These are phyloP conservation scores for Apis dorsata DNA, from an alignment of 1,140 invertebrate species.

Conservation along the genomic window DNA sequence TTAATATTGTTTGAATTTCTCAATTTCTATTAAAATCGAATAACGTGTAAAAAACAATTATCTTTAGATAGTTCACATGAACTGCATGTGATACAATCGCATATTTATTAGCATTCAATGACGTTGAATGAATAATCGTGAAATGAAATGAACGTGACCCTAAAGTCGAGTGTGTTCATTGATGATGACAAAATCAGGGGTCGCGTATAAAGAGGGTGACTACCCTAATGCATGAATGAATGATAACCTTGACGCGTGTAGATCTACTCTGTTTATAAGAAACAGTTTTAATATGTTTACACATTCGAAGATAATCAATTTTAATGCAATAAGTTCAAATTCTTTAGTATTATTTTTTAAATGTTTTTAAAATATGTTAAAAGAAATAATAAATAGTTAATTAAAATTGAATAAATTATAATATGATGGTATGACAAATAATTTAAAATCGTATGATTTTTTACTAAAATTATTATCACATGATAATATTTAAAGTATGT, in stretches of 20 bases:
- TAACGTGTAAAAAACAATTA: background rate
- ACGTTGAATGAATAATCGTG: conserved; percentile 32
- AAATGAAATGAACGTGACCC: conserved; percentile 9
- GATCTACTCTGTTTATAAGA: conserved; percentile 29
- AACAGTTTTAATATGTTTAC: conserved; percentile 59
- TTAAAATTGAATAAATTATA: background rate
- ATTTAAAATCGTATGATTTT: background rate
- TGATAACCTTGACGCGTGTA: conserved; percentile 52
- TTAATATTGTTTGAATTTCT: no score
- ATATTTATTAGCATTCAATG: conserved; percentile 34
- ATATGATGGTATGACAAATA: background rate
- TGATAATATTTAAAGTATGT: background rate
- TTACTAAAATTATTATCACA: background rate
- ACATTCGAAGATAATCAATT: conserved; percentile 18
- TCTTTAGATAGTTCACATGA: no score
- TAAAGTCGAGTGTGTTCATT: conserved; percentile 39
- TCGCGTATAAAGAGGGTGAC: conserved; percentile 12
- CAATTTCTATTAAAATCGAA: no score
- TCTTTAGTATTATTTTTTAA: no score
- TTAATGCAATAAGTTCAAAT: background rate
- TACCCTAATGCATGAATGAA: conserved; percentile 39
- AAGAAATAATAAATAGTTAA: background rate
- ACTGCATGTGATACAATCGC: conserved; percentile 12
- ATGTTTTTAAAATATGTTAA: background rate
- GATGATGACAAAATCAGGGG: conserved; percentile 28